Evolutionary conservation across 1,140 invertebrate genomes (phyloP).

Genomic region (Plectus sambesii): DNA sequence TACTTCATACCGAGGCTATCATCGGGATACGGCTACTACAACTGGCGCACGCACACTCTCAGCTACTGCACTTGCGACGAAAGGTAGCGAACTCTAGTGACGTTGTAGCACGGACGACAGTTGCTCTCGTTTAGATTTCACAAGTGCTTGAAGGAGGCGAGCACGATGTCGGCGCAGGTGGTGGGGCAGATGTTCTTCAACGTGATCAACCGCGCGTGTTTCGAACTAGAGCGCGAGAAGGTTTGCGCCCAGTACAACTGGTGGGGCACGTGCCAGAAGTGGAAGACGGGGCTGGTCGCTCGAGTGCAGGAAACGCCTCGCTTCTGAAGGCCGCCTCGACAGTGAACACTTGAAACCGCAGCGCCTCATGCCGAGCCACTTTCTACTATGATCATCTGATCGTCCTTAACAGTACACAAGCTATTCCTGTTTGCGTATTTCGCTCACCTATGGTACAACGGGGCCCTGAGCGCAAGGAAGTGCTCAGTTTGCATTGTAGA

Average conservation of each 20-base stretch:
- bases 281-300: slow-evolving; percentile 60
- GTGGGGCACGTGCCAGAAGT: slow-evolving; percentile 68
- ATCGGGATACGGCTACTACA: slow-evolving; percentile 65
- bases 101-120: slow-evolving; percentile 7
- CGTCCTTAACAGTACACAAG: too few species aligned
- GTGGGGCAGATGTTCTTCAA: slow-evolving; percentile 89
- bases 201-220: slow-evolving; percentile 78
- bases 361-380: too few species aligned
- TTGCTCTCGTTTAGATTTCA: slow-evolving; percentile 78
- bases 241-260: slow-evolving; percentile 63
- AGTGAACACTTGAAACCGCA: too few species aligned
- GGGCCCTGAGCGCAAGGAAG: too few species aligned
- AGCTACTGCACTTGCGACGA: slow-evolving; percentile 77
- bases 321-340: too few species aligned
- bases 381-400: too few species aligned
- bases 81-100: slow-evolving; percentile 56
- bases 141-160: slow-evolving; percentile 72
- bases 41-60: slow-evolving; percentile 68
- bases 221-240: slow-evolving; percentile 65
- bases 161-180: slow-evolving; percentile 68
- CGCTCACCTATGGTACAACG: too few species aligned
- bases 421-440: too few species aligned
- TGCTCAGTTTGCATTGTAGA: too few species aligned
- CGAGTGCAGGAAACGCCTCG: too few species aligned
- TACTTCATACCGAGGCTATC: slow-evolving; percentile 65